phyloP scores from a whole-genome alignment of 2,888 invertebrate genomes.

The Silvanus unidentatus region DNA sequence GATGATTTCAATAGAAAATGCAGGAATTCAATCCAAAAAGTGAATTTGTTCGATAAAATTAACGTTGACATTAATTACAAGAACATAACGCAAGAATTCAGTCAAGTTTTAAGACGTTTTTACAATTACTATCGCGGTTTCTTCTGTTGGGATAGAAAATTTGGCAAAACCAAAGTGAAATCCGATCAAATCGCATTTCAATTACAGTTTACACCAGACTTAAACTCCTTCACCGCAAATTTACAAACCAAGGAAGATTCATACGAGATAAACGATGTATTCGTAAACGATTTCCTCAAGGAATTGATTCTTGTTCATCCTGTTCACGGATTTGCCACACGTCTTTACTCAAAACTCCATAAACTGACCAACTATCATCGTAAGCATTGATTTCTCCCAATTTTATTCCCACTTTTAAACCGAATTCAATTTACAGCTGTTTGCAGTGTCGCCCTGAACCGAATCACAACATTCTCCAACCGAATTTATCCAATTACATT shows the following conservation, averaged over 20 bases:
- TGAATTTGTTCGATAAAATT: background rate
- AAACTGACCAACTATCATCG: too few species aligned
- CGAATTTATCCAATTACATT: background rate
- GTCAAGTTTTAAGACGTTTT: background rate
- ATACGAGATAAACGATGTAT: background rate
- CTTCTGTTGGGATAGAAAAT: background rate
- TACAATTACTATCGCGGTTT: background rate
- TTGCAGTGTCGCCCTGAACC: background rate
- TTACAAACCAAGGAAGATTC: background rate
- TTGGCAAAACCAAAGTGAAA: background rate
- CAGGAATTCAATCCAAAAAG: background rate
- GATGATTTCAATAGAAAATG: too few species aligned
- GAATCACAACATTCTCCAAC: background rate
- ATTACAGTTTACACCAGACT: background rate
- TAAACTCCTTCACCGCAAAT: background rate
- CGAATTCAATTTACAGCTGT: background rate
- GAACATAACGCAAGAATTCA: background rate
- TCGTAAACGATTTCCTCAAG: background rate
- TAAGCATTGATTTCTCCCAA: conserved; percentile 1
- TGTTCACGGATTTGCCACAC: background rate
- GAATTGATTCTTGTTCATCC: background rate
- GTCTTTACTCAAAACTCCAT: background rate
- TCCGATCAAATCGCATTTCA: background rate
- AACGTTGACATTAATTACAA: background rate
- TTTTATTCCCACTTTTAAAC: too few species aligned